Conservation (phyloP, 2,113 vertebrate species). For the Python bivittatus region DNA sequence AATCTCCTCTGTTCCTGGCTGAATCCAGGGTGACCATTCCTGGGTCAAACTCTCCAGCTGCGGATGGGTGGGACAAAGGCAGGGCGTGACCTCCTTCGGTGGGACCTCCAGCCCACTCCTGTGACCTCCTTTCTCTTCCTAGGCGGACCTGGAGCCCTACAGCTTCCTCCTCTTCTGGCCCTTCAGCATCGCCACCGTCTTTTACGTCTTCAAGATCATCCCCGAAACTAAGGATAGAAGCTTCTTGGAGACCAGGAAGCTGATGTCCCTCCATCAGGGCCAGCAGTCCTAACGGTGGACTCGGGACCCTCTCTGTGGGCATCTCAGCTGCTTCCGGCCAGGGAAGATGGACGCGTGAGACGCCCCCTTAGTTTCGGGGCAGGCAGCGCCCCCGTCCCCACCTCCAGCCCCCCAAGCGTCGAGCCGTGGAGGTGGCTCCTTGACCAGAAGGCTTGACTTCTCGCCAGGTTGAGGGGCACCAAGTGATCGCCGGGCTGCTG, state of each 20-base stretch:
- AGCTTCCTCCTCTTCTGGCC: conserved; percentile 19
- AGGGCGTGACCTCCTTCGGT: not conserved
- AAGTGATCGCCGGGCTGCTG: not conserved
- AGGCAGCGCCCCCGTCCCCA: not conserved
- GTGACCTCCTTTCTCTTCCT: no score
- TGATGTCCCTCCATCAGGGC: not conserved
- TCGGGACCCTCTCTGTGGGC: not conserved
- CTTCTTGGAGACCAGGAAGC: not conserved
- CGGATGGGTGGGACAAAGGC: not conserved
- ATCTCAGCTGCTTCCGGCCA: not conserved
- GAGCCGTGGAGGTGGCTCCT: not conserved
- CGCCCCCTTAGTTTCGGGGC: not conserved
- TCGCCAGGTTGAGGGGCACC: not conserved
- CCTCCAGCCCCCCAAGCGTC: not conserved
- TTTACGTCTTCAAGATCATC: not conserved
- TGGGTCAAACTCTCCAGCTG: not conserved
- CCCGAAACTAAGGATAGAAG: not conserved
- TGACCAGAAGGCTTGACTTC: not conserved
- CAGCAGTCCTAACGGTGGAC: not conserved
- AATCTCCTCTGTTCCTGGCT: not conserved
- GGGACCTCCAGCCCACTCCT: no score
- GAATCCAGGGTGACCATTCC: not conserved
- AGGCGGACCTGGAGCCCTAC: not conserved
- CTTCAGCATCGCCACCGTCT: not conserved
- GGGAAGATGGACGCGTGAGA: not conserved